Evolutionary conservation across 2,797 vertebrate species (phyloP), one percentile per base, ranked within the genome.

Genomic region (Miichthys miiuy): DNA sequence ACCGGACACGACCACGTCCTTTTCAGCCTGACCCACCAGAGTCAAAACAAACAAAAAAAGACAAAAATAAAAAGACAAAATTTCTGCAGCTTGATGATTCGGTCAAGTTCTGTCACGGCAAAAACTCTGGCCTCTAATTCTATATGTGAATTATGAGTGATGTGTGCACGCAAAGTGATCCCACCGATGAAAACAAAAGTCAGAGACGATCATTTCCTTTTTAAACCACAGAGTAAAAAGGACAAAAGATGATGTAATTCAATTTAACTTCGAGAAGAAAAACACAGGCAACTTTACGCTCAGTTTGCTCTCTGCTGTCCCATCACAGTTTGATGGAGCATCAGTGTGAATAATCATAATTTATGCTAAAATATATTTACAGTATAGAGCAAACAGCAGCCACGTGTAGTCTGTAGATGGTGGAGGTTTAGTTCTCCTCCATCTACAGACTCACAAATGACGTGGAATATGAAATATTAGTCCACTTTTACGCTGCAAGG

Each of bases 111-210:
- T 66, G 74, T 61, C 57, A 57, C 58, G 64, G 14, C 38, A 42
- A 66, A 38, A 84, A 55, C 44, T 47, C 48, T n/a, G 50, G 7
- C 25, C 25, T 58, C 51, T 10, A 16, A 2, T 57, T 42, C 47
- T 51, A 1, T 4, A 5, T 34, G 70, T 81, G 65, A 55, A 60
- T 54, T n/a, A 51, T 23, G 14, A 75, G 52, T 65, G 70, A 75
- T 10, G 47, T 56, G 41, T 60, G 41, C 27, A 69, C 7, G 18
- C 25, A 67, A 78, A 72, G 66, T 64, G 41, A 23, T 54, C 68
- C 77, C 6, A 85, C 12, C 20, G 38, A 51, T 58, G 66, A 80
- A 89, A 81, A 91, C 57, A 87, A 85, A 90, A 73, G 34, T 1
- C 61, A 62, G 42, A 84, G 48, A 44, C 6, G 50, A 67, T 46